phyloP scores from a whole-genome alignment of 2,113 vertebrate genomes.

The Corvus hawaiiensis region DNA sequence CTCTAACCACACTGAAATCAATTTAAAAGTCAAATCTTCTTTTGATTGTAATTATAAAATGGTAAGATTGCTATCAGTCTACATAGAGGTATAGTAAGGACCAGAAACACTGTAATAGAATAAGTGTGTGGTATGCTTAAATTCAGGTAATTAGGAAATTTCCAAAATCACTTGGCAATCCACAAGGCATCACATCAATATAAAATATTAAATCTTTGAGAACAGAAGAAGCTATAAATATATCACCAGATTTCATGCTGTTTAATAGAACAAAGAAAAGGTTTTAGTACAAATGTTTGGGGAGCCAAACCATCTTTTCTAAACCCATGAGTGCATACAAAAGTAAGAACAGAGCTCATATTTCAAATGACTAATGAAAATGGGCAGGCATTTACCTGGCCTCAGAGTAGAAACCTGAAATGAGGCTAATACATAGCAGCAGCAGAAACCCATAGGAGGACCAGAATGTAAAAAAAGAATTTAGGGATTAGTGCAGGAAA shows the following conservation, averaged over 20 bases:
- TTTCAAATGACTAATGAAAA: not conserved
- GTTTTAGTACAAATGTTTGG: not conserved
- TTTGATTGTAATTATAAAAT: not conserved
- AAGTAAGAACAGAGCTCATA: not conserved
- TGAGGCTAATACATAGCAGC: not conserved
- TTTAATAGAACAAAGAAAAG: not conserved
- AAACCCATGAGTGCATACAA: not conserved
- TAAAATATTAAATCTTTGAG: not conserved
- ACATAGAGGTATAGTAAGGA: not conserved
- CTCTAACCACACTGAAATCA: not conserved
- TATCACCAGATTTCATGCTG: not conserved
- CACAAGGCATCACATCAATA: not conserved
- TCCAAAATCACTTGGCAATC: not conserved
- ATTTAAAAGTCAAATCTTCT: not conserved
- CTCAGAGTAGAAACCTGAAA: not conserved
- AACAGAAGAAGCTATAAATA: not conserved
- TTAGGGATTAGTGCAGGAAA: not conserved
- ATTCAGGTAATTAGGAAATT: not conserved
- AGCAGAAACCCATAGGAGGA: not conserved
- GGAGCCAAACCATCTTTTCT: not conserved
- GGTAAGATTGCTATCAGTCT: not conserved
- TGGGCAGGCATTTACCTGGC: not conserved
- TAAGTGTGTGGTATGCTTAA: not conserved
- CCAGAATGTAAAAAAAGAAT: not conserved
- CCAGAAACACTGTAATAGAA: not conserved